phyloP scores from a whole-genome alignment of 2,888 invertebrate species.

The Tenthredo scrophulariae region DNA sequence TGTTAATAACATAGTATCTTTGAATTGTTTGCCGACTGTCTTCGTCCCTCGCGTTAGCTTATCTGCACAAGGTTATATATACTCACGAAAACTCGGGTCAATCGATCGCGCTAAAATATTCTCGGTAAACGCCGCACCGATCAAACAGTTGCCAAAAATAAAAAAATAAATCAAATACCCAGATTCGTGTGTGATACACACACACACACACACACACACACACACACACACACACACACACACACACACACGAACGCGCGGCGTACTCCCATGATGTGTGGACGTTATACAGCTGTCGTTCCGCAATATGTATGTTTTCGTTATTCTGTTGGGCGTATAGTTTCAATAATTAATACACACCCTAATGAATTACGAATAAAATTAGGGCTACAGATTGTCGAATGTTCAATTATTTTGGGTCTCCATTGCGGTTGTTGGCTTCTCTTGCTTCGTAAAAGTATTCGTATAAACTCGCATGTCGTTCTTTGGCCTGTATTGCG shows the following conservation, averaged over 20 bases:
- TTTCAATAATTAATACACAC: background rate
- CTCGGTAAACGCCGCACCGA: conserved; percentile 24
- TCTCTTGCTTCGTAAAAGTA: background rate
- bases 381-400: background rate
- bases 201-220: background rate
- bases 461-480: background rate
- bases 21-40: background rate
- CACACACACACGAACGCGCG: too few species aligned
- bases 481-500: background rate
- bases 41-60: background rate
- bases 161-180: background rate
- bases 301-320: background rate
- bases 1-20: background rate
- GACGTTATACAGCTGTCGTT: background rate
- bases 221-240: background rate
- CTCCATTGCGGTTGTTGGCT: background rate
- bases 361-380: background rate
- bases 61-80: background rate
- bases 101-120: conserved; percentile 15
- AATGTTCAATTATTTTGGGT: background rate
- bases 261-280: background rate
- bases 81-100: background rate
- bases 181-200: background rate
- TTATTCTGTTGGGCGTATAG: background rate
- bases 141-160: conserved; percentile 8